Evolutionary conservation across 2,113 vertebrate genomes (phyloP), one percentile per base, ranked within the genome.

Genomic region (Misgurnus mizolepis): DNA sequence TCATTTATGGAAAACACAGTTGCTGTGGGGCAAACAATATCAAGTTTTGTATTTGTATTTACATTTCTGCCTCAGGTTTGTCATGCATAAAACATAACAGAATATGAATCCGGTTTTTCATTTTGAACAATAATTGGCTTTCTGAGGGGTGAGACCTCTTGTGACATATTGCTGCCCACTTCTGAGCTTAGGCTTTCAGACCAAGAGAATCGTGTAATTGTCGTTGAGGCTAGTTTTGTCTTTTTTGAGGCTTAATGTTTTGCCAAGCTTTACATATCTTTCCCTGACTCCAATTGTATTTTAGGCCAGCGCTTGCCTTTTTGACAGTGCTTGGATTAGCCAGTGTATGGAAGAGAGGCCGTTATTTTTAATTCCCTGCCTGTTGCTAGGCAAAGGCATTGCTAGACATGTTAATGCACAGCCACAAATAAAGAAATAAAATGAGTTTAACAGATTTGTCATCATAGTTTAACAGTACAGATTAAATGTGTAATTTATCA

Each of bases 21-120:
- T 71, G 70, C 76, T 76, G 40, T 67, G 40, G 69, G 83, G 70
- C 83, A 76, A 34, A 17, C 50, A 56, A 56, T 72, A 67, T 58
- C 69, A 68, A 78, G 58, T 70, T 45, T 7, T 12, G 47, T 15
- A 67, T 58, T 77, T 81, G 18, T 73, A 18, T 55, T 69, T 80
- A 80, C 11, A 66, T 47, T 78, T 58, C 41, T 10, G 65, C 81
- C 81, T 67, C 5, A 45, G 83, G 81, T 66, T 81, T 67, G 56
- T 62, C 73, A 85, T 86, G 70, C 81, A 85, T 83, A 76, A 87
- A 83, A 87, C 79, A 81, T 83, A 79, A 70, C 27, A 70, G 34
- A 84, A 80, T 83, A 79, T 81, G 53, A 80, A 85, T 76, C 56
- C 15, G 17, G 11, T 80, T 80, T 87, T 82, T 81, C 72, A 81